Percentiles rank a stretch among this genome's conserved stretches.
These are phyloP conservation scores for Phacellophora camtschatica DNA, from an alignment of 30 jellyfish, hydroid and myxozoan species.

Conservation along the genomic window DNA sequence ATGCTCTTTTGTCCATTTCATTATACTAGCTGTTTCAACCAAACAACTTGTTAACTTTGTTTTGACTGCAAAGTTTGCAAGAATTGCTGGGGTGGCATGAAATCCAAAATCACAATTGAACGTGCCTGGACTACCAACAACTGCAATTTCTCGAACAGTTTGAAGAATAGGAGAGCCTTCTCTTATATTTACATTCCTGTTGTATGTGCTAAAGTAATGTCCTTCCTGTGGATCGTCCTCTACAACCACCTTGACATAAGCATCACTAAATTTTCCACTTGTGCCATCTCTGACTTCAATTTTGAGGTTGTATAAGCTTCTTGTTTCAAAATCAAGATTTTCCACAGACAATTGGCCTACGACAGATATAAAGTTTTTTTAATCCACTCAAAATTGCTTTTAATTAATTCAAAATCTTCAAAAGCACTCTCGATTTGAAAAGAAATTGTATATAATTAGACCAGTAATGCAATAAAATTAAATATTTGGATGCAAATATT, in stretches of 20 bases:
- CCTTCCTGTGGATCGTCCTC: conserved; percentile 86
- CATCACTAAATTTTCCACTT: conserved; percentile 34
- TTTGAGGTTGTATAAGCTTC: conserved; percentile 42
- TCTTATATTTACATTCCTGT: conserved; percentile 26
- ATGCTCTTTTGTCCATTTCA: conserved; percentile 74
- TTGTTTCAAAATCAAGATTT: conserved; percentile 74
- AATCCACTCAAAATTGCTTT: too few relatives aligned
- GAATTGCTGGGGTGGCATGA: conserved; percentile 72
- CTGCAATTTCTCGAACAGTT: conserved; percentile 46
- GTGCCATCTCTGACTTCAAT: conserved; percentile 83
- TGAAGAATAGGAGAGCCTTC: conserved; percentile 61
- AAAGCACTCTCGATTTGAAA: too few relatives aligned
- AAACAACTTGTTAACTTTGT: conserved; percentile 78
- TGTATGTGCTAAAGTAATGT: conserved; percentile 67
- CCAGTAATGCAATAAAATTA: too few relatives aligned
- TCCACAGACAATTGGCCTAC: conserved; percentile 90
- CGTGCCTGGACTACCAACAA: conserved; percentile 52
- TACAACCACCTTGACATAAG: conserved; percentile 75
- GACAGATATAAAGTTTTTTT: not conserved
- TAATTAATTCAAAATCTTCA: too few relatives aligned
- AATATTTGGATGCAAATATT: too few relatives aligned
- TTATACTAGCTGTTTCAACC: conserved; percentile 36
- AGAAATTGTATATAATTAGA: too few relatives aligned
- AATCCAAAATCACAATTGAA: conserved; percentile 82
- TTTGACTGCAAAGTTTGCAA: conserved; percentile 45